These are phyloP conservation scores for Egretta garzetta DNA, from an alignment of 2,113 vertebrate genomes.

Conservation along the genomic window DNA sequence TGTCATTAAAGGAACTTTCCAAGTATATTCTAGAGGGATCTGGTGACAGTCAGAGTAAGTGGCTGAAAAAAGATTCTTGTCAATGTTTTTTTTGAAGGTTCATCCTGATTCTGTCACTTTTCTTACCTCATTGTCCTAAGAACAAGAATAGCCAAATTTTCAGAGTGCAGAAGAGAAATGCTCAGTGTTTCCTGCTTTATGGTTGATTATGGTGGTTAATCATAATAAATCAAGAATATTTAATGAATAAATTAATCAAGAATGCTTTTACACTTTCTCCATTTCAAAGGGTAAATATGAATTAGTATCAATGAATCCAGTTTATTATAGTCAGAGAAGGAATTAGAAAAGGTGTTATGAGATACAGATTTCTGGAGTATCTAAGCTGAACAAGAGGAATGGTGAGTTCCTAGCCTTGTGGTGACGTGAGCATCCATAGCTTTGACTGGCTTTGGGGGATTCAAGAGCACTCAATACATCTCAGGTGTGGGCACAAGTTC, in stretches of 20 bases:
- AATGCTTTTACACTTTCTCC: neutral
- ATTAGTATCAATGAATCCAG: neutral
- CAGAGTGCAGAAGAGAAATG: neutral
- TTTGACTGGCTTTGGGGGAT: neutral
- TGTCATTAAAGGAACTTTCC: neutral
- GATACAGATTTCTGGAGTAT: neutral
- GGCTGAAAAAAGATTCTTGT: neutral
- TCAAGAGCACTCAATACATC: neutral
- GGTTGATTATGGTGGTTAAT: neutral
- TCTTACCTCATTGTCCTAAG: neutral
- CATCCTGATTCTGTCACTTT: neutral
- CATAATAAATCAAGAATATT: neutral
- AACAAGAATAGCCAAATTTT: neutral
- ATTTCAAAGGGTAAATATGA: neutral
- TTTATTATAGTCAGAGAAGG: neutral
- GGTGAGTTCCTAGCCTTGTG: rapidly evolving
- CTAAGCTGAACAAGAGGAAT: neutral
- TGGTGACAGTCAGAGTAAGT: neutral
- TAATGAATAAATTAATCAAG: neutral
- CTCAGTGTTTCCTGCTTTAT: neutral
- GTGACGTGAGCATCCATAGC: neutral
- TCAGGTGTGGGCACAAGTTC: neutral
- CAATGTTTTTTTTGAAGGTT: neutral
- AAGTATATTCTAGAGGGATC: neutral
- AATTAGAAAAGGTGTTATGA: neutral